phyloP scores from a whole-genome alignment of 1,140 invertebrate species.

The Drosophila mayri region DNA sequence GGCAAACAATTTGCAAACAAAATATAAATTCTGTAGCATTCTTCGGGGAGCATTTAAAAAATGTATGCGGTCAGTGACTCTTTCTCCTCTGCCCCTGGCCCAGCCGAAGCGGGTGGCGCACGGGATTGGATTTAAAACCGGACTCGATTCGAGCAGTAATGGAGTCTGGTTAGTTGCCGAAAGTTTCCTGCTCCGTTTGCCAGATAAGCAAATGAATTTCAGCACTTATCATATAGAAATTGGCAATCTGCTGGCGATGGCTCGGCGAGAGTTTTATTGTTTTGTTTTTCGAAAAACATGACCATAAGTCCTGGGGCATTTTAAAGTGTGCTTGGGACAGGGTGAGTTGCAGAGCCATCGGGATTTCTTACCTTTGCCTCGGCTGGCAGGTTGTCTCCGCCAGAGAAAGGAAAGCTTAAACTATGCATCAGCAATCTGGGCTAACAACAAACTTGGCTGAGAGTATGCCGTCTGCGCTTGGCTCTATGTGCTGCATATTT shows the following conservation, averaged over 20 bases:
- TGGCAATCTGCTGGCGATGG: constrained; percentile 25
- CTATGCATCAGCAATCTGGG: constrained; percentile 50
- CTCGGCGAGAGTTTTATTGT: constrained; percentile 31
- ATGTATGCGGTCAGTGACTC: constrained; percentile 57
- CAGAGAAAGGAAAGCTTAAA: constrained; percentile 30
- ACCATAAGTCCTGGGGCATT: constrained; percentile 42
- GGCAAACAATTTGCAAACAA: constrained; percentile 58
- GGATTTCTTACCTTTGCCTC: not conserved
- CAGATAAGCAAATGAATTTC: constrained; percentile 44
- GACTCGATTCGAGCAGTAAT: constrained; percentile 26
- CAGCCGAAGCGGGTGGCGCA: not conserved
- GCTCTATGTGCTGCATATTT: constrained; percentile 69
- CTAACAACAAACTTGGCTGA: constrained; percentile 56
- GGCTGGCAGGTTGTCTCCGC: constrained; percentile 32
- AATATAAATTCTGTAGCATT: constrained; percentile 55
- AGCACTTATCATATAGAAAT: constrained; percentile 46
- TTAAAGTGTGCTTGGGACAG: constrained; percentile 17
- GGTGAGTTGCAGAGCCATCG: constrained; percentile 2
- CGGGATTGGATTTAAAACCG: constrained; percentile 11
- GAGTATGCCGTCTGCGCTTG: constrained; percentile 40
- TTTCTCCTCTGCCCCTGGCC: not conserved
- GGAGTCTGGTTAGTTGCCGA: constrained; percentile 36
- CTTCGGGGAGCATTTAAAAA: constrained; percentile 62
- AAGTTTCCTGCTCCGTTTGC: constrained; percentile 20
- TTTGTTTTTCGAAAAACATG: constrained; percentile 42